phyloP scores from a whole-genome alignment of 2,797 vertebrate genomes.

The Hoplostethus atlanticus region DNA sequence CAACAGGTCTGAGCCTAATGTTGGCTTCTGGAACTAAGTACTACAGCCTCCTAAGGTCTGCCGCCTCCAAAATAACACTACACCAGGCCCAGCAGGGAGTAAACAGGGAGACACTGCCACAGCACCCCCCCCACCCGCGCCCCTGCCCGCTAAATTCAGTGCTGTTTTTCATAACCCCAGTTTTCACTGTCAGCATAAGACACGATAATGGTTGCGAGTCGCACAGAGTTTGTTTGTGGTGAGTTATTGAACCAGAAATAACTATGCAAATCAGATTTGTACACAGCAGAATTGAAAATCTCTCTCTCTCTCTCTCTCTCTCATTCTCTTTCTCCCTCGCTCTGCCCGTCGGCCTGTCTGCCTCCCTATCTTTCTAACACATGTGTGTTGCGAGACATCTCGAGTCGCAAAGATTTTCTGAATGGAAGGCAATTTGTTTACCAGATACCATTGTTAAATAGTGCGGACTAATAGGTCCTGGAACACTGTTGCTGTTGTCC shows the following conservation, averaged over 20 bases:
- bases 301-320: constrained; percentile 18
- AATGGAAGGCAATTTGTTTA: constrained; percentile 41
- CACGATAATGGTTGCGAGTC: constrained; percentile 38
- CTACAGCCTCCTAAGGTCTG: constrained; percentile 50
- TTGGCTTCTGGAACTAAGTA: constrained; percentile 76
- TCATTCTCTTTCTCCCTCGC: constrained; percentile 16
- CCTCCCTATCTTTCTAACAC: constrained; percentile 3
- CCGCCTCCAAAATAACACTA: constrained; percentile 65
- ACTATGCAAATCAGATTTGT: constrained; percentile 25
- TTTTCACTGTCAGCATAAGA: constrained; percentile 51
- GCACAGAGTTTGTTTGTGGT: constrained; percentile 28
- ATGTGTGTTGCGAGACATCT: neutral
- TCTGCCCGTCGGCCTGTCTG: neutral
- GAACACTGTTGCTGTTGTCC: constrained; percentile 24
- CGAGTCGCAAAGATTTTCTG: constrained; percentile 3
- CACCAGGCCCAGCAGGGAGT: constrained; percentile 44
- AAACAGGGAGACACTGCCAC: constrained; percentile 41
- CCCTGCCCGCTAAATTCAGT: constrained; percentile 33
- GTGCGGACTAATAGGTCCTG: constrained; percentile 37
- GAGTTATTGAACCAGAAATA: constrained; percentile 45
- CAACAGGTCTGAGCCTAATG: constrained; percentile 76
- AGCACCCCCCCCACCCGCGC: constrained; percentile 3
- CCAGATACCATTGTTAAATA: constrained; percentile 37
- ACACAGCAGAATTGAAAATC: constrained; percentile 30
- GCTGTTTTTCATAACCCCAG: constrained; percentile 54